Conservation (phyloP, 2,888 invertebrate species). For the Hypolimnas misippus region DNA sequence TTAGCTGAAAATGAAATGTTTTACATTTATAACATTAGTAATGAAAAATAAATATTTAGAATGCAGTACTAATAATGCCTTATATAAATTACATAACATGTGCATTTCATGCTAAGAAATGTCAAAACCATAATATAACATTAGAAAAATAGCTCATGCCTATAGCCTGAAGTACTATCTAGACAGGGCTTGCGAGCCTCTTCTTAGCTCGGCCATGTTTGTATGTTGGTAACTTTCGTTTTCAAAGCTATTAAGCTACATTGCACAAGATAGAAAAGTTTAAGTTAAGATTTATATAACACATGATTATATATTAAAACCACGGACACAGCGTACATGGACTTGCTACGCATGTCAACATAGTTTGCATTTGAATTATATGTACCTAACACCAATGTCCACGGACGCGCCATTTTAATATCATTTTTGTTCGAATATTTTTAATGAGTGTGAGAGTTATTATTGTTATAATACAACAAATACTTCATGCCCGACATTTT, state of each 20-base stretch:
- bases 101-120: slow-evolving; percentile 67
- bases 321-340: not conserved
- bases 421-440: not conserved
- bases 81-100: slow-evolving; percentile 37
- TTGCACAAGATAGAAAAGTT: slow-evolving; percentile 11
- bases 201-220: slow-evolving; percentile 1
- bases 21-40: slow-evolving; percentile 7
- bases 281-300: not conserved
- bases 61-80: slow-evolving; percentile 61
- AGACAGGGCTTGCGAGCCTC: not conserved
- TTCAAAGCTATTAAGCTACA: slow-evolving; percentile 8
- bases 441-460: no score
- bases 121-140: not conserved
- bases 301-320: not conserved
- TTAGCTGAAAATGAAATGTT: slow-evolving; percentile 3
- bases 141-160: not conserved
- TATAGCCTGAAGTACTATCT: not conserved
- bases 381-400: no score
- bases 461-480: not conserved
- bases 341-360: no score
- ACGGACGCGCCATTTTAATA: no score
- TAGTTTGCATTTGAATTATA: no score
- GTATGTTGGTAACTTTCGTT: slow-evolving; percentile 42
- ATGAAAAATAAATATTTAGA: slow-evolving; percentile 53
- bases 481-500: not conserved